A percentile compares a stretch with the other conserved stretches of the same genome.
Evolutionary conservation across 2,797 vertebrate species (phyloP).

Genomic region (Huso huso): DNA sequence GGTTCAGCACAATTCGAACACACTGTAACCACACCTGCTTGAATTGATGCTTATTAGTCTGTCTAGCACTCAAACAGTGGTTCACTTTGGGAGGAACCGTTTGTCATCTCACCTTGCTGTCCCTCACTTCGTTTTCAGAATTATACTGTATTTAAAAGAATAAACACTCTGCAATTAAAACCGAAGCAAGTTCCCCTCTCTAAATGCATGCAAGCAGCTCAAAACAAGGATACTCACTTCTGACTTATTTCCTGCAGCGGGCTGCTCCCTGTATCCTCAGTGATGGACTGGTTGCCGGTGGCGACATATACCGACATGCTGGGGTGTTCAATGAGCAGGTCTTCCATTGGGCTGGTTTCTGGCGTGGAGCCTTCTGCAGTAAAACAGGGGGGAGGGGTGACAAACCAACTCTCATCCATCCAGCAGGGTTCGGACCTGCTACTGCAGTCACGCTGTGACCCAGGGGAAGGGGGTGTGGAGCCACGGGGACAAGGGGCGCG

Average conservation of each 20-base stretch:
- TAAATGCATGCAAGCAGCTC: too few relatives aligned
- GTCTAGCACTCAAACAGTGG: too few relatives aligned
- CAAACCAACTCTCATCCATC: slow-evolving; percentile 99
- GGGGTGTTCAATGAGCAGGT: slow-evolving; percentile 97
- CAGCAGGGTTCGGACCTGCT: slow-evolving; percentile 78
- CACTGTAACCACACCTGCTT: too few relatives aligned
- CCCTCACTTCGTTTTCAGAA: too few relatives aligned
- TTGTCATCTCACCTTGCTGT: too few relatives aligned
- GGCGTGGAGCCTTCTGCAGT: slow-evolving; percentile 91
- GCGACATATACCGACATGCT: slow-evolving; percentile 97
- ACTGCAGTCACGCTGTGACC: slow-evolving; percentile 63
- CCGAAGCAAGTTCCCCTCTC: too few relatives aligned
- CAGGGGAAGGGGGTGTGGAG: slow-evolving; percentile 39
- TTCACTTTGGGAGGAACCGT: too few relatives aligned
- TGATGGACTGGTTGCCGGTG: slow-evolving; percentile 63
- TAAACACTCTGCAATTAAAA: too few relatives aligned
- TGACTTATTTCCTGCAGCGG: not conserved
- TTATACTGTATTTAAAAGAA: too few relatives aligned
- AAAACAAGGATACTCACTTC: slow-evolving; percentile 26
- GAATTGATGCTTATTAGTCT: too few relatives aligned
- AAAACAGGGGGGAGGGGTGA: slow-evolving; percentile 99
- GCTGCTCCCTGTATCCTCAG: slow-evolving; percentile 44
- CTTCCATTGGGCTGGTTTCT: slow-evolving; percentile 93
- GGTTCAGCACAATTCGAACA: too few relatives aligned
- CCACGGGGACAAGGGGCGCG: slow-evolving; percentile 30